Evolutionary conservation across 2,797 vertebrate species (phyloP).

Genomic region (Acrossocheilus fasciatus): DNA sequence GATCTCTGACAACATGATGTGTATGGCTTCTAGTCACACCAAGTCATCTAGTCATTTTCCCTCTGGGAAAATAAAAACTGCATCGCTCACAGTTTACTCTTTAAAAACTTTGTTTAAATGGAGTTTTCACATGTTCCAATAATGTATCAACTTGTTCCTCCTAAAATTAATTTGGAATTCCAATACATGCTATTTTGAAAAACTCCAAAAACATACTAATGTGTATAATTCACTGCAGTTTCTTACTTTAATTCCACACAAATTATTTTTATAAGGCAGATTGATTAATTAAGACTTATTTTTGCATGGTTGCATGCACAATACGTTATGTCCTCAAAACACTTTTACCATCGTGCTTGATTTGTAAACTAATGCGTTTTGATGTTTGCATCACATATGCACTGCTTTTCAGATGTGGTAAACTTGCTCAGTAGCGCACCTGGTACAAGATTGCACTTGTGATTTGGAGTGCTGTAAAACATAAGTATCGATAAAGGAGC

Average conservation of each 20-base stretch:
- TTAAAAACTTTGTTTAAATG: neutral
- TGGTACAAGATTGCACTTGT: neutral
- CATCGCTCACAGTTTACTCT: neutral
- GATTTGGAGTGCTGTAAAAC: neutral
- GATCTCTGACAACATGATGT: constrained; percentile 20
- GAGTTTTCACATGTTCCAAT: neutral
- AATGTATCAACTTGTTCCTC: neutral
- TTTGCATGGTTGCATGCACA: neutral
- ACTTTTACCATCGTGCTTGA: neutral
- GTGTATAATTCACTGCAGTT: neutral
- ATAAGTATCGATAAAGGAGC: neutral
- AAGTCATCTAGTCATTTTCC: too few relatives aligned
- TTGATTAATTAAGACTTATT: neutral
- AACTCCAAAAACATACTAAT: neutral
- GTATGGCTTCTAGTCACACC: neutral
- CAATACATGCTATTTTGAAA: neutral
- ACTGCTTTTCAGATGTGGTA: neutral
- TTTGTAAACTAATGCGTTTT: neutral
- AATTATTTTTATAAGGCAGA: neutral
- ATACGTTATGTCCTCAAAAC: neutral
- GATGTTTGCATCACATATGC: neutral
- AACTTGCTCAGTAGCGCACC: neutral
- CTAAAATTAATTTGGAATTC: neutral
- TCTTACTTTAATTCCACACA: neutral
- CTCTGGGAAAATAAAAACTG: neutral